Evolutionary conservation across 2,113 vertebrate genomes (phyloP).

Genomic region (Chaenogobius annularis): DNA sequence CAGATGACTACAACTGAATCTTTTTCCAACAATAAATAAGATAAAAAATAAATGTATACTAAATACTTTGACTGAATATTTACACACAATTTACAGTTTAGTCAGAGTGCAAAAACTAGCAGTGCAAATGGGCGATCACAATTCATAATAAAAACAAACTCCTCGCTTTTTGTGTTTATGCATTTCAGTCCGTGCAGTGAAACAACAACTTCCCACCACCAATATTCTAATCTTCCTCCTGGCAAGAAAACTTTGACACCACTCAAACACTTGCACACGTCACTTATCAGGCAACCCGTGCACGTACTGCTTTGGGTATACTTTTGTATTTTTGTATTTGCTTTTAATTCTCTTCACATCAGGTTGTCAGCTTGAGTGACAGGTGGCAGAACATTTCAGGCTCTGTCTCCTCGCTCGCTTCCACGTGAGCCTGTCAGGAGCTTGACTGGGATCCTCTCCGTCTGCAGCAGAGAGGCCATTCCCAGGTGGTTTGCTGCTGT

Average conservation of each 20-base stretch:
- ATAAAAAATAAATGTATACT: too few relatives aligned
- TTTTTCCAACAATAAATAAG: too few relatives aligned
- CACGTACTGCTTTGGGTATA: conserved; percentile 33
- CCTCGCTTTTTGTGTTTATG: not conserved
- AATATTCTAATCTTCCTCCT: not conserved
- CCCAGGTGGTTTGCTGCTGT: conserved; percentile 78
- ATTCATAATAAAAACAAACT: not conserved
- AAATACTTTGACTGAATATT: too few relatives aligned
- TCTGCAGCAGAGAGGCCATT: conserved; percentile 63
- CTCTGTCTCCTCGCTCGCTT: conserved; percentile 67
- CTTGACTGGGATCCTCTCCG: conserved; percentile 73
- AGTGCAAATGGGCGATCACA: too few relatives aligned
- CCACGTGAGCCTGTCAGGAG: conserved; percentile 74
- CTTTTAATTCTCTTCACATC: conserved; percentile 74
- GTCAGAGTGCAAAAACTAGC: too few relatives aligned
- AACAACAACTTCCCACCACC: not conserved
- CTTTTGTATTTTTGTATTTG: conserved; percentile 68
- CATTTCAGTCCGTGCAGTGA: not conserved
- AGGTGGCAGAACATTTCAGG: conserved; percentile 80
- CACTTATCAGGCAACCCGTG: conserved; percentile 23
- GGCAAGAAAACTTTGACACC: not conserved
- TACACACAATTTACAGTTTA: too few relatives aligned
- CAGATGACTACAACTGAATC: too few relatives aligned
- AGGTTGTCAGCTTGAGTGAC: conserved; percentile 78
- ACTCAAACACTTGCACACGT: not conserved